Evolutionary conservation across 2,113 vertebrate genomes (phyloP), one percentile per base, ranked within the genome.

Genomic region (Tragelaphus imberbis): DNA sequence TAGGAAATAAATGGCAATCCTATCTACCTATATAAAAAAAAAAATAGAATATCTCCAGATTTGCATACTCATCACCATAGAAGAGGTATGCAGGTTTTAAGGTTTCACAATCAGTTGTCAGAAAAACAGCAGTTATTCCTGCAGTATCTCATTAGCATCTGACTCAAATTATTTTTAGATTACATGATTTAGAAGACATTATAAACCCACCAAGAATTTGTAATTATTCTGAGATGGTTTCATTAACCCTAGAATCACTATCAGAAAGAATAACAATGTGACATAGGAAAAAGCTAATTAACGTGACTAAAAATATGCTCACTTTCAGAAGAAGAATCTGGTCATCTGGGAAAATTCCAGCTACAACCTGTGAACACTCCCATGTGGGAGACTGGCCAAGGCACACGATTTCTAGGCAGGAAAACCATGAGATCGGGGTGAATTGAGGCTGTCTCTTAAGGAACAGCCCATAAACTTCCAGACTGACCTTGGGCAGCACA

Each of bases 1-100:
- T 12, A 99, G 97, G 98, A 98, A 98, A 98, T 97, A 98, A 98
- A 98, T 97, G 98, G 91, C 82, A 94, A 97, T 96, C 89, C 96
- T 98, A 98, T 80, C 98, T 98, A 98, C 96, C 97, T 98, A 97
- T 95, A 68, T 95, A 96, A 96, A 97, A 97, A 90, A 89, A 95
- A 97, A 94, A 92, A 97, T 91, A 97, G 85, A 96, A 5, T 84
- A 95, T 97, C 96, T 98, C 97, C 98, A 97, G 94, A 96, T 95
- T 97, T 96, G 98, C 98, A 98, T 94, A 95, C 98, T 97, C 96
- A 33, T 21, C 44, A 58, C 85, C 85, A 0, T 11, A 63, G 71
- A 68, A 96, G 85, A 96, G 95, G 87, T 90, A 56, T 84, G 92
- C 85, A 61, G 92, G 84, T 82, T 98, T 56, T 92, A 98, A 96